phyloP scores from a whole-genome alignment of 2,113 vertebrate genomes.

The Phrynosoma blainvillii region DNA sequence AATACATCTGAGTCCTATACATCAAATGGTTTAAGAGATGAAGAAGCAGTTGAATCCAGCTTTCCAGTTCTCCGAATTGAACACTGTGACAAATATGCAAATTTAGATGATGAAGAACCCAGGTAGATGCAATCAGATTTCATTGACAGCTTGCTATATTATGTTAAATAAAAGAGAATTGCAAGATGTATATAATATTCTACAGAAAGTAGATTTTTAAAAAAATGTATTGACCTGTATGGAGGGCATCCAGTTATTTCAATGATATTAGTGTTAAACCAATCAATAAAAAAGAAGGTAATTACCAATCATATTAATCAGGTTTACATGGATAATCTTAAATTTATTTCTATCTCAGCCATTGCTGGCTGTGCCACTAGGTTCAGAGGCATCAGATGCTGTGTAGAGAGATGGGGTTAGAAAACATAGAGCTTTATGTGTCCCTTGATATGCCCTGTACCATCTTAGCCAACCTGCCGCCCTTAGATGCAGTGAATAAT shows the following conservation, averaged over 20 bases:
- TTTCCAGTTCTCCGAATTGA: conserved; percentile 81
- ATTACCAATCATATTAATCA: background rate
- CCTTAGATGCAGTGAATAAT: background rate
- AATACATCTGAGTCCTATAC: conserved; percentile 36
- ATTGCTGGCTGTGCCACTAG: too few species aligned
- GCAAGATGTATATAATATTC: background rate
- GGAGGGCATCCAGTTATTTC: background rate
- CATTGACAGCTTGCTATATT: background rate
- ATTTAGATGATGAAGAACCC: conserved; percentile 33
- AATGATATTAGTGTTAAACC: background rate
- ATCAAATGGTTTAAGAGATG: background rate
- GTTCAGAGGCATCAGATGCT: background rate
- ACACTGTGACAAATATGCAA: conserved; percentile 52
- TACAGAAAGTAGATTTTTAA: background rate
- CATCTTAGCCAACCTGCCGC: background rate
- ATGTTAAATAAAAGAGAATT: background rate
- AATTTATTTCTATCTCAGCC: too few species aligned
- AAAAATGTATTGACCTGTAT: background rate
- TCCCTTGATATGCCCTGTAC: background rate
- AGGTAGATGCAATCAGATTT: conserved; percentile 67
- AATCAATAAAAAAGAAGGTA: background rate
- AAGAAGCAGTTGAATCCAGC: conserved; percentile 67
- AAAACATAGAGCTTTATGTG: background rate
- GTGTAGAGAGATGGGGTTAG: too few species aligned
- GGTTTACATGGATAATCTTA: background rate